A percentile compares a stretch with the other conserved stretches of the same genome.
Conservation (phyloP, 1,140 invertebrate species). For the Brachionus koreanus region DNA sequence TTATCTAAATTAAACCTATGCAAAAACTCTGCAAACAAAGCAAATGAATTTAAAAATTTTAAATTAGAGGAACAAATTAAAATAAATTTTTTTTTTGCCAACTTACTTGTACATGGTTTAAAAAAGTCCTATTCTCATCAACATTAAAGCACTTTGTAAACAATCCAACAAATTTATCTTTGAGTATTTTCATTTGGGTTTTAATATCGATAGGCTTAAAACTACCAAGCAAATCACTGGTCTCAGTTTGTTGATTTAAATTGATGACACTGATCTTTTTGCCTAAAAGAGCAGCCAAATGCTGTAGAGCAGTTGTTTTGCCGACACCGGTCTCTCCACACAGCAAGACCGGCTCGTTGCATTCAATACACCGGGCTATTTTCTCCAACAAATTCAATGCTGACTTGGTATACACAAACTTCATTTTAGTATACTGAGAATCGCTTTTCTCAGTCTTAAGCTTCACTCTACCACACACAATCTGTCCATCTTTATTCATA, state of each 20-base stretch:
- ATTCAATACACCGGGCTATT: conserved; percentile 63
- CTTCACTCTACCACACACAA: conserved; percentile 6
- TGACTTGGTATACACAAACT: conserved; percentile 29
- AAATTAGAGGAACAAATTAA: no score
- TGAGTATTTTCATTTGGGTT: conserved; percentile 64
- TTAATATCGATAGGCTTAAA: conserved; percentile 49
- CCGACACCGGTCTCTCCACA: conserved; percentile 97
- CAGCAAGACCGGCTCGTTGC: conserved; percentile 86
- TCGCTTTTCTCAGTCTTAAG: background rate
- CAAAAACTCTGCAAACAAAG: no score
- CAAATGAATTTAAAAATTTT: no score
- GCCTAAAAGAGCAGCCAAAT: conserved; percentile 5
- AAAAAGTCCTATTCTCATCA: conserved; percentile 77
- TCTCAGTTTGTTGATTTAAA: conserved; percentile 98
- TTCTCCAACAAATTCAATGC: conserved; percentile 24
- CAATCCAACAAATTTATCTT: conserved; percentile 76
- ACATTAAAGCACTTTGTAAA: conserved; percentile 75
- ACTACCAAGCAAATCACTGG: conserved; percentile 88
- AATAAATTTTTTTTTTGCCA: no score
- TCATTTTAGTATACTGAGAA: background rate
- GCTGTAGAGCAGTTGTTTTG: conserved; percentile 67
- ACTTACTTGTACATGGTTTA: conserved; percentile 69
- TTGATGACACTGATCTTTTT: conserved; percentile 90
- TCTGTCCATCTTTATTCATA: background rate
- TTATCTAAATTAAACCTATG: no score